These are phyloP conservation scores for Rhinogobio ventralis DNA, from an alignment of 2,797 vertebrate genomes.

Conservation along the genomic window DNA sequence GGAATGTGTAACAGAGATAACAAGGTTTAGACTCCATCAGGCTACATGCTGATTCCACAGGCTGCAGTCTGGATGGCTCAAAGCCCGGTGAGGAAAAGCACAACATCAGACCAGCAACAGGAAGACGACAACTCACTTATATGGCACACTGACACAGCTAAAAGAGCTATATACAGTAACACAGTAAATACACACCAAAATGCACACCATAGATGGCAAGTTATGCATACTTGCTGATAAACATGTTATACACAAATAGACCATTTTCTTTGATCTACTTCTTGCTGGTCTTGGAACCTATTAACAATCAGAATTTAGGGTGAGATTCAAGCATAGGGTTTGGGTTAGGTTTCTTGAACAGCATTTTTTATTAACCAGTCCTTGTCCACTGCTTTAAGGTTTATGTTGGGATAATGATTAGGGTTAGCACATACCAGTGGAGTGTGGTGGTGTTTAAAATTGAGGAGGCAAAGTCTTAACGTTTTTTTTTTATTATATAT, in stretches of 20 bases:
- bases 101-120: conserved; percentile 29
- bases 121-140: conserved; percentile 26
- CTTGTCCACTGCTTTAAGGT: too few relatives aligned
- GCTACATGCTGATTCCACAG: conserved; percentile 48
- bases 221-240: neutral
- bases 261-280: neutral
- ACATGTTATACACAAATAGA: neutral
- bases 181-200: neutral
- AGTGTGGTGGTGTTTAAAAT: too few relatives aligned
- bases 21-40: conserved; percentile 60
- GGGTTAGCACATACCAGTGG: neutral
- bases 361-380: neutral
- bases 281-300: neutral
- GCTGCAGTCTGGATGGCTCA: conserved; percentile 57
- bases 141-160: conserved; percentile 14
- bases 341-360: neutral
- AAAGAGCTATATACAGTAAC: neutral
- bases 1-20: conserved; percentile 68
- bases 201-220: neutral
- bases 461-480: too few relatives aligned
- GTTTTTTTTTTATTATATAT: too few relatives aligned
- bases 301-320: neutral
- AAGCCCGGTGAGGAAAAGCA: conserved; percentile 27
- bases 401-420: neutral
- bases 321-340: neutral